A percentile compares a stretch with the other conserved stretches of the same genome.
Evolutionary conservation across 1,140 invertebrate species (phyloP).

Genomic region (Dolichoris vasculosae): DNA sequence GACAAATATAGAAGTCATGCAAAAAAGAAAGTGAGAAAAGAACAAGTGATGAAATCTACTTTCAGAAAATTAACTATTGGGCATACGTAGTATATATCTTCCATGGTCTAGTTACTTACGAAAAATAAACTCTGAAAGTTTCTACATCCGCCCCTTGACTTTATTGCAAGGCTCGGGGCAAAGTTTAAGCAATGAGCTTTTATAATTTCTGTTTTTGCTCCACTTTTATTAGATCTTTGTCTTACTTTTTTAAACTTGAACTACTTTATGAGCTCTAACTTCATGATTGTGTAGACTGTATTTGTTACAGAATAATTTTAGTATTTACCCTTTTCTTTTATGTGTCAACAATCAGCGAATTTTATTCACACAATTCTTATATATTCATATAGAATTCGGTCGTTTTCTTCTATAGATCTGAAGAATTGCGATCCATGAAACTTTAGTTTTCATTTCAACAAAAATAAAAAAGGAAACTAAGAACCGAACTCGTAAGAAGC

Average conservation of each 20-base stretch:
- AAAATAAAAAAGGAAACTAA: background rate
- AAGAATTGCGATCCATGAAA: background rate
- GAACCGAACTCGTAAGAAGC: background rate
- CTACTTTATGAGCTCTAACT: background rate
- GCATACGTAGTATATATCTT: background rate
- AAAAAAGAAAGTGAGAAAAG: background rate
- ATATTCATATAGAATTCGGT: background rate
- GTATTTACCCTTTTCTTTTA: background rate
- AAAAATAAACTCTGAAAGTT: background rate
- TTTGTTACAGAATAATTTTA: background rate
- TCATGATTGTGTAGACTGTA: background rate
- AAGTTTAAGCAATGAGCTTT: background rate
- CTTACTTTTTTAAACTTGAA: background rate
- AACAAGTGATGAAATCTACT: background rate
- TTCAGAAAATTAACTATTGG: background rate
- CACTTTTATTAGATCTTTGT: background rate
- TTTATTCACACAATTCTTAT: background rate
- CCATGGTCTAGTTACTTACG: background rate
- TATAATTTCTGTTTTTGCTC: slow-evolving; percentile 15
- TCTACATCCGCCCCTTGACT: background rate
- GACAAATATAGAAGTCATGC: background rate
- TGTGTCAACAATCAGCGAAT: background rate
- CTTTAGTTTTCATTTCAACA: background rate
- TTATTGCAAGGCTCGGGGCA: background rate
- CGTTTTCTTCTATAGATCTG: background rate